Conservation (phyloP, 53 echinoderm and acorn worm species). For the Paracentrotus lividus region DNA sequence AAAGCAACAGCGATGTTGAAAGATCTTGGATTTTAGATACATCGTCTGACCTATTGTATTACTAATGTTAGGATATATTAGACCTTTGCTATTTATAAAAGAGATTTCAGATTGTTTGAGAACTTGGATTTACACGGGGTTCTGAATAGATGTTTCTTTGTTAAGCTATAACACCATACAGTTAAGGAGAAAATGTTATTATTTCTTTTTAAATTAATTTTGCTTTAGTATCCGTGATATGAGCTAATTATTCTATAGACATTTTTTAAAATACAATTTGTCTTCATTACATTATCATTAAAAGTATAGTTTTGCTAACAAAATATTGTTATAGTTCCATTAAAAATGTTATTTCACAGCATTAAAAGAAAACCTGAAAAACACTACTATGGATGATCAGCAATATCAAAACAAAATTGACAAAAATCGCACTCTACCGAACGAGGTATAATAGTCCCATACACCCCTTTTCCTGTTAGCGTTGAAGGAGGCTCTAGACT, state of each 20-base stretch:
- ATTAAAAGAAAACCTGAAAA: too few relatives aligned
- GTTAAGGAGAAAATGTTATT: too few relatives aligned
- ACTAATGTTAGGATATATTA: neutral
- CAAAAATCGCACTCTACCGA: neutral
- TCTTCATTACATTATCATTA: neutral
- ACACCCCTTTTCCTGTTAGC: constrained; percentile 27
- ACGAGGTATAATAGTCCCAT: neutral
- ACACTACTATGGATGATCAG: too few relatives aligned
- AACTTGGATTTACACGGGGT: too few relatives aligned
- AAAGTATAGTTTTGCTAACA: neutral
- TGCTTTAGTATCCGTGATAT: too few relatives aligned
- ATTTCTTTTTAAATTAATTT: too few relatives aligned
- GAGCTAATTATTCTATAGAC: too few relatives aligned
- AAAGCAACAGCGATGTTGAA: constrained; percentile 38
- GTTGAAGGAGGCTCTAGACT: constrained; percentile 45
- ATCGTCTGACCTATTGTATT: neutral
- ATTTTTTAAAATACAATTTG: too few relatives aligned
- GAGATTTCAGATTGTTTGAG: neutral
- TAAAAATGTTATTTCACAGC: too few relatives aligned
- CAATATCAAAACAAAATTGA: neutral
- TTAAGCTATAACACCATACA: too few relatives aligned
- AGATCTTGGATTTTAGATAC: neutral
- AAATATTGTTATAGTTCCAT: neutral
- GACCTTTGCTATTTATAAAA: neutral
- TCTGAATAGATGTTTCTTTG: too few relatives aligned